Conservation (phyloP, 2,113 vertebrate species). For the Arenaria interpres region DNA sequence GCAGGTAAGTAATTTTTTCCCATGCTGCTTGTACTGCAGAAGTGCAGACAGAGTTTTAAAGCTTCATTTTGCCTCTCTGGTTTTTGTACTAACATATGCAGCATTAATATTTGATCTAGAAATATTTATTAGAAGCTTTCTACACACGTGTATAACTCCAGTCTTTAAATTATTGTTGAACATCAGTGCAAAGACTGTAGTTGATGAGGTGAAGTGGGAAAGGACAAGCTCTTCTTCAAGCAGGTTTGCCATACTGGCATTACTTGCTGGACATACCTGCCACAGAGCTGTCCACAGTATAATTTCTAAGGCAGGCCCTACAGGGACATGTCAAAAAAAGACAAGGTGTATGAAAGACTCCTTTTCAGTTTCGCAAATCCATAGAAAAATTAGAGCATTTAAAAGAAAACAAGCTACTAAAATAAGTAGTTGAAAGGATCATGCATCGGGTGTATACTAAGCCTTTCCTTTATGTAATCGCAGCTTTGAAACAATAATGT, state of each 20-base stretch:
- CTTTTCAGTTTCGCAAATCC: not conserved
- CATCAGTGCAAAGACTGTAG: not conserved
- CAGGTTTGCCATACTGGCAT: not conserved
- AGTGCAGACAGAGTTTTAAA: not conserved
- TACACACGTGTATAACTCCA: not conserved
- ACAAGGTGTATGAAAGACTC: not conserved
- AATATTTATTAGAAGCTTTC: not conserved
- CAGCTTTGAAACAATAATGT: not conserved
- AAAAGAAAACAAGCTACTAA: not conserved
- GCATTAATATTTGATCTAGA: slow-evolving; percentile 8
- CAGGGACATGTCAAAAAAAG: not conserved
- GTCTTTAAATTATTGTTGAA: not conserved
- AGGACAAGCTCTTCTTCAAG: not conserved
- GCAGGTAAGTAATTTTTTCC: not conserved
- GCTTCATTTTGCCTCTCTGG: not conserved
- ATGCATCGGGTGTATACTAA: not conserved
- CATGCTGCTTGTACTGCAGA: not conserved
- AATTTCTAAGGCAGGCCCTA: not conserved
- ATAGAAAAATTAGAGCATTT: not conserved
- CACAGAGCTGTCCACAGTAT: not conserved
- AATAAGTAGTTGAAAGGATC: not conserved
- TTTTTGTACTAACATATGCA: not conserved
- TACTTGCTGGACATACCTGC: not conserved
- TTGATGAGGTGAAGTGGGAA: not conserved
- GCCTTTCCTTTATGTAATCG: not conserved